Evolutionary conservation across 2,113 vertebrate species (phyloP).

Genomic region (Tychaedon coryphoeus): DNA sequence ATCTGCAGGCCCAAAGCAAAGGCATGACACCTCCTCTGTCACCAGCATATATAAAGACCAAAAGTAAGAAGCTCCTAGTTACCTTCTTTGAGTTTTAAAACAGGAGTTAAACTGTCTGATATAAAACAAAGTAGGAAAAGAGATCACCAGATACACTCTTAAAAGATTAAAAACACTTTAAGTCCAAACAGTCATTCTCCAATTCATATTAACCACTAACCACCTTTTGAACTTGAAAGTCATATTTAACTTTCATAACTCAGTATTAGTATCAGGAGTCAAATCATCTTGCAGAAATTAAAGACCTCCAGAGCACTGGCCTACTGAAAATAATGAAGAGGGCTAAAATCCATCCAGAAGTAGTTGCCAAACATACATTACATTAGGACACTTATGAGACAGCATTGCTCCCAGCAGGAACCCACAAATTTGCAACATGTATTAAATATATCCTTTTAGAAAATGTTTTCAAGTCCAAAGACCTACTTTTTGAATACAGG

Average conservation of each 20-base stretch:
- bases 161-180: background rate
- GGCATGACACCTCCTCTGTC: background rate
- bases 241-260: constrained; percentile 9
- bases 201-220: background rate
- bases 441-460: background rate
- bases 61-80: background rate
- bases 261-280: background rate
- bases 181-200: background rate
- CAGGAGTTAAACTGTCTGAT: background rate
- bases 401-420: background rate
- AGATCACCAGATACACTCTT: background rate
- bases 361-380: background rate
- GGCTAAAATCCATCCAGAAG: background rate
- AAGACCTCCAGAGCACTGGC: background rate
- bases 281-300: background rate
- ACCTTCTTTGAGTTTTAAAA: background rate
- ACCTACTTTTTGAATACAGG: background rate
- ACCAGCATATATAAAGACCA: background rate
- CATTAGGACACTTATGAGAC: background rate
- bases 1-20: background rate
- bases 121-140: background rate
- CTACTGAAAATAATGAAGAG: background rate
- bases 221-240: constrained; percentile 14
- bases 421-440: rapidly evolving
- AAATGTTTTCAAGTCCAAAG: background rate